Evolutionary conservation across 2,888 invertebrate genomes (phyloP).

Genomic region (Drosophila rubida): DNA sequence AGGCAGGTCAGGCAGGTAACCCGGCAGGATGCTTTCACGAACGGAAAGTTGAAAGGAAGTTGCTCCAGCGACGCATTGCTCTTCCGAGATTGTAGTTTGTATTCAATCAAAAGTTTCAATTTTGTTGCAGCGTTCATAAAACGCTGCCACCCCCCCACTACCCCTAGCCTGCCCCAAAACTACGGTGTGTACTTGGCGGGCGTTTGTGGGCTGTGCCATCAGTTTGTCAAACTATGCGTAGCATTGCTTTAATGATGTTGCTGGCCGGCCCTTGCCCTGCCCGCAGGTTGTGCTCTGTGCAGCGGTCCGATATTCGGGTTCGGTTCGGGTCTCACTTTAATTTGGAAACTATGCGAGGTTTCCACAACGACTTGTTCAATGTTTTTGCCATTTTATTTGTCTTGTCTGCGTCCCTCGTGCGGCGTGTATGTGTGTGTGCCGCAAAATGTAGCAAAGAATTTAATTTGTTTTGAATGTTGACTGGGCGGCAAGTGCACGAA

Average conservation of each 20-base stretch:
- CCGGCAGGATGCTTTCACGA: conserved; percentile 28
- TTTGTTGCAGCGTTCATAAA: conserved; percentile 63
- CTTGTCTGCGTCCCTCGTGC: conserved; percentile 19
- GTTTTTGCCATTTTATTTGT: conserved; percentile 38
- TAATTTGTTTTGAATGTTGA: conserved; percentile 69
- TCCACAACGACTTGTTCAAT: conserved; percentile 19
- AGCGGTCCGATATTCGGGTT: conserved; percentile 25
- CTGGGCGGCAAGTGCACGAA: conserved; percentile 22
- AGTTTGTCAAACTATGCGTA: conserved; percentile 63
- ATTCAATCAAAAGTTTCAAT: conserved; percentile 79
- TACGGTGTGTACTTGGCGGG: conserved; percentile 24
- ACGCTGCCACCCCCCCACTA: conserved; percentile 36
- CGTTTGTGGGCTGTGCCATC: background rate
- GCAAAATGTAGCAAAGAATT: conserved; percentile 59
- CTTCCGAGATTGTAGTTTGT: conserved; percentile 70
- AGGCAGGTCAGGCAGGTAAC: conserved; percentile 43
- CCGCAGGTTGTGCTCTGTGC: conserved; percentile 10
- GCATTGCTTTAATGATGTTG: conserved; percentile 71
- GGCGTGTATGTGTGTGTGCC: conserved; percentile 25
- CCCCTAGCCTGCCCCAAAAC: conserved; percentile 32
- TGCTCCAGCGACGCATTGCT: conserved; percentile 38
- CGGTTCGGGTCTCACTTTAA: conserved; percentile 58
- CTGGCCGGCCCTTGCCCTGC: background rate
- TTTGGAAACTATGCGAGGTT: conserved; percentile 64
- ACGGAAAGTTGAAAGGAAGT: conserved; percentile 48